Evolutionary conservation across 2,113 vertebrate genomes (phyloP).

Genomic region (Myiagra hebetior): DNA sequence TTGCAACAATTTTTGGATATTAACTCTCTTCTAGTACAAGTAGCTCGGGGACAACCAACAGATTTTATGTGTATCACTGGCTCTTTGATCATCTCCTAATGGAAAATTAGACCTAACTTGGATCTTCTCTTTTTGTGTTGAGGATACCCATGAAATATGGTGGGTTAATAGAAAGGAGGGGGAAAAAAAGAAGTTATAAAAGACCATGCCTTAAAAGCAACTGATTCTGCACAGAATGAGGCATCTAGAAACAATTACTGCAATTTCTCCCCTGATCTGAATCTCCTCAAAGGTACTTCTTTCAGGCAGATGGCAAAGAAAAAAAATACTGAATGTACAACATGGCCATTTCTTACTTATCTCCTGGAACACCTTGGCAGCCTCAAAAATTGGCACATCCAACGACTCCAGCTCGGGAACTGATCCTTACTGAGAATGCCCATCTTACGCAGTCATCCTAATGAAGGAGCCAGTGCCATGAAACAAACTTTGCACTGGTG

Average conservation of each 20-base stretch:
- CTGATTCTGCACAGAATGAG: neutral
- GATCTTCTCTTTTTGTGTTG: neutral
- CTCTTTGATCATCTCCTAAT: neutral
- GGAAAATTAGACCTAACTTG: neutral
- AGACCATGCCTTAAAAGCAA: neutral
- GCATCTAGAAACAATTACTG: neutral
- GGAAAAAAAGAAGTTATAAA: rapidly evolving
- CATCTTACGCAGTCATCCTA: neutral
- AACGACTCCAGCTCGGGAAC: neutral
- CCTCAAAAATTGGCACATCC: neutral
- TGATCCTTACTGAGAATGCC: neutral
- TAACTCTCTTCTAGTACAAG: neutral
- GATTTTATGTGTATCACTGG: neutral
- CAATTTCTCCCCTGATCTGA: neutral
- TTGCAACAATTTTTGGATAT: neutral
- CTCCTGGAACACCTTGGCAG: neutral
- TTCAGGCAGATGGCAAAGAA: neutral
- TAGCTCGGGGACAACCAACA: neutral
- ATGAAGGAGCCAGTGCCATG: neutral
- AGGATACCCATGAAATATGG: neutral
- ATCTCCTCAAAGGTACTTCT: neutral
- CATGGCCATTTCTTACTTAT: neutral
- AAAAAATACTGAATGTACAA: neutral
- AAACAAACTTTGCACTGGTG: neutral
- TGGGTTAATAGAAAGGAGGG: neutral